phyloP scores from a whole-genome alignment of 2,113 vertebrate species.

The Suricata suricatta region DNA sequence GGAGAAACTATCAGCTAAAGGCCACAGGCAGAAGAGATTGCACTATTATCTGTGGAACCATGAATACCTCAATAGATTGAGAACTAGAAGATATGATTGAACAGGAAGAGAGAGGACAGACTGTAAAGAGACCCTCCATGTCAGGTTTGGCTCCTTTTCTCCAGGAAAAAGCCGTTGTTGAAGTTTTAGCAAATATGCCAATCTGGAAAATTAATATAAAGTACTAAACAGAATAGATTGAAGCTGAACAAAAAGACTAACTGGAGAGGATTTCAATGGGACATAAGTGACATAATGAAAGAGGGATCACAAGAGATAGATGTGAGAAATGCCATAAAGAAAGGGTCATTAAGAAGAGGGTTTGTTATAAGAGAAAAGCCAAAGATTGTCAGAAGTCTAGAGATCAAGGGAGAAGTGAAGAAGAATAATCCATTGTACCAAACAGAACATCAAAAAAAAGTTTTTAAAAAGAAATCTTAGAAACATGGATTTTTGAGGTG shows the following conservation, averaged over 20 bases:
- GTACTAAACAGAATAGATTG: neutral
- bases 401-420: neutral
- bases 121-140: neutral
- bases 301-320: neutral
- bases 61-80: neutral
- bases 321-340: neutral
- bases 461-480: neutral
- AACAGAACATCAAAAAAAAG: neutral
- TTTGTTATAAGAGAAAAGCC: neutral
- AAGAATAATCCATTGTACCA: neutral
- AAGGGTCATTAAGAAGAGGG: neutral
- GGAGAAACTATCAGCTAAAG: neutral
- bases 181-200: neutral
- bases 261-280: neutral
- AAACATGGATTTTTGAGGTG: neutral
- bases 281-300: neutral
- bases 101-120: neutral
- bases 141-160: neutral
- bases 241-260: neutral
- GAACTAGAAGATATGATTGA: neutral
- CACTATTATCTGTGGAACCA: neutral
- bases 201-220: neutral
- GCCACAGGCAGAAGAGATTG: neutral
- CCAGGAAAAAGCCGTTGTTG: neutral
- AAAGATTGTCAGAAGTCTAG: neutral